phyloP scores from a whole-genome alignment of 2,888 invertebrate species.

The Dichetophora obliterata region DNA sequence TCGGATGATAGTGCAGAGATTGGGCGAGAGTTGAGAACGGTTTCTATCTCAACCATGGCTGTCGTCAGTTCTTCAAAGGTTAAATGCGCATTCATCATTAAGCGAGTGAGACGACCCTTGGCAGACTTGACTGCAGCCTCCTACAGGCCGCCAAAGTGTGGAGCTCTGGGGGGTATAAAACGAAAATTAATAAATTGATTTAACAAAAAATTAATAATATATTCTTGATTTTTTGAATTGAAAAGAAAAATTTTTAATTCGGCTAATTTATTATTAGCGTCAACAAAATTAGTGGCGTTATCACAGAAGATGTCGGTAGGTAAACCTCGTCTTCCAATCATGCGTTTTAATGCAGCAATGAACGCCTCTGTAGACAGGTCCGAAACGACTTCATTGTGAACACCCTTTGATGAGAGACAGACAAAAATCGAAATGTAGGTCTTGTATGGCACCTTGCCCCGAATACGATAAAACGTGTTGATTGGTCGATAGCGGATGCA shows the following conservation, averaged over 20 bases:
- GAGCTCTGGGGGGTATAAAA: too few relatives aligned
- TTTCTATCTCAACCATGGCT: constrained; percentile 44
- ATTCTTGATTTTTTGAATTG: constrained; percentile 3
- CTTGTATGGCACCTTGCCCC: too few relatives aligned
- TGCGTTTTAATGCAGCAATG: constrained; percentile 28
- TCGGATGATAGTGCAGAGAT: constrained; percentile 38
- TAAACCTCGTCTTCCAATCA: constrained; percentile 28
- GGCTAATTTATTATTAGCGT: too few relatives aligned
- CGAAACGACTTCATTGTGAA: constrained; percentile 29
- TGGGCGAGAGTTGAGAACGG: constrained; percentile 43
- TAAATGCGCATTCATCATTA: constrained; percentile 34
- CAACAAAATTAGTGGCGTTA: too few relatives aligned
- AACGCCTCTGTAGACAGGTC: constrained; percentile 27
- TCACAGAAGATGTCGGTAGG: constrained; percentile 26
- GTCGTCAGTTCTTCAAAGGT: constrained; percentile 45
- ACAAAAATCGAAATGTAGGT: too few relatives aligned
- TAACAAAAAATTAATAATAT: too few relatives aligned
- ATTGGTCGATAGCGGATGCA: too few relatives aligned
- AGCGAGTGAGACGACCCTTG: constrained; percentile 42
- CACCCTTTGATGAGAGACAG: too few relatives aligned
- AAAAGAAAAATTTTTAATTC: too few relatives aligned
- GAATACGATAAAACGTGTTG: constrained; percentile 32
- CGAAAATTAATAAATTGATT: too few relatives aligned
- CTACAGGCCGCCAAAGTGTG: constrained; percentile 44
- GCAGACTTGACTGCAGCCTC: constrained; percentile 39